Conservation (phyloP, 2,888 invertebrate genomes). For the Lasioglossum marginatum region DNA sequence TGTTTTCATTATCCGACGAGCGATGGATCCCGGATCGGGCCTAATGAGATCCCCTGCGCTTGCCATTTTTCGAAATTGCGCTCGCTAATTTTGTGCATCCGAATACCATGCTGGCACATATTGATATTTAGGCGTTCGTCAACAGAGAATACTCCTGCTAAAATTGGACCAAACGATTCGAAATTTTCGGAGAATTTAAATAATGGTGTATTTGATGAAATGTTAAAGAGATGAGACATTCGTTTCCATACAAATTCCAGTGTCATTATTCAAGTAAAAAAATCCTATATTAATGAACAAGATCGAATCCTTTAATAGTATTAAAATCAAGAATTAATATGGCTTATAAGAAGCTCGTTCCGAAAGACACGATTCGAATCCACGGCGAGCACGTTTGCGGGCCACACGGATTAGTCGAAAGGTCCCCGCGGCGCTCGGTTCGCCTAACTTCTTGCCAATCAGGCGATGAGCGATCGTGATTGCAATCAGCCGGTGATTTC, state of each 20-base stretch:
- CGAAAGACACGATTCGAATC: neutral
- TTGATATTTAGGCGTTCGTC: neutral
- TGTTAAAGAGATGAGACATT: too few species aligned
- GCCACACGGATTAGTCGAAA: neutral
- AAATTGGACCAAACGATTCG: neutral
- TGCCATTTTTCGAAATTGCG: neutral
- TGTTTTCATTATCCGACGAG: constrained; percentile 6
- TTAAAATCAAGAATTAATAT: neutral
- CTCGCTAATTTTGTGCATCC: neutral
- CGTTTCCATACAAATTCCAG: too few species aligned
- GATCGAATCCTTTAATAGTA: neutral
- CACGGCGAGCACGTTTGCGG: neutral
- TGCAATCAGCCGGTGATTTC: constrained; percentile 49
- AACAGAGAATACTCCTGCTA: neutral
- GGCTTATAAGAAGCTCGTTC: neutral
- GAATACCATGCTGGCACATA: neutral
- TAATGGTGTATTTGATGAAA: too few species aligned
- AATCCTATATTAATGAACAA: too few species aligned
- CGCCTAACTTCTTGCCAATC: constrained; percentile 55
- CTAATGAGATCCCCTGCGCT: constrained; percentile 24
- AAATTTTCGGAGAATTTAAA: neutral
- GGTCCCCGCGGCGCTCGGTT: constrained; percentile 2
- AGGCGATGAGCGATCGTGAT: constrained; percentile 30
- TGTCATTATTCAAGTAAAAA: too few species aligned
- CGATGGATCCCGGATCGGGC: constrained; percentile 38